These are phyloP conservation scores for Phoronis australis DNA, from an alignment of 2,888 invertebrate genomes.

Conservation along the genomic window DNA sequence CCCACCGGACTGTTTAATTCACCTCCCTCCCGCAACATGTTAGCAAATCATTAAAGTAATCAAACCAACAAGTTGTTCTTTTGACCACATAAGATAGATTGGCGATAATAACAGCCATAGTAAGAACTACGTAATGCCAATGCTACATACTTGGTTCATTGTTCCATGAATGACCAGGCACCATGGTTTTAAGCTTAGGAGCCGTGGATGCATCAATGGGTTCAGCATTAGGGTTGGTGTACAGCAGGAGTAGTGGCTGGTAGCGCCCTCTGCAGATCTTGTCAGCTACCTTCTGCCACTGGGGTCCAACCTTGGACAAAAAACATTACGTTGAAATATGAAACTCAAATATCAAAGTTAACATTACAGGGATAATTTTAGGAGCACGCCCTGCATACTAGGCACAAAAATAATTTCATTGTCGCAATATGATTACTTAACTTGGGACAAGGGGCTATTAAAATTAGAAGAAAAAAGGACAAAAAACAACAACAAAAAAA, in stretches of 20 bases:
- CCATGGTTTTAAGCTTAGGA: conserved; percentile 40
- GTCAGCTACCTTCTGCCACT: conserved; percentile 92
- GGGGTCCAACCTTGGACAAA: conserved; percentile 66
- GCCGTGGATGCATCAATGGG: conserved; percentile 52
- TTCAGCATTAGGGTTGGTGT: conserved; percentile 65
- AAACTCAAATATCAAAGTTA: background rate
- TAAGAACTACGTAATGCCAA: too few relatives aligned
- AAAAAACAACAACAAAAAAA: conserved; percentile 6
- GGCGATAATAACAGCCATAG: too few relatives aligned
- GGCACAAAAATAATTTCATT: too few relatives aligned
- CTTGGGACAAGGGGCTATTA: too few relatives aligned
- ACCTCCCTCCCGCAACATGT: background rate
- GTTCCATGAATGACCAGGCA: conserved; percentile 32
- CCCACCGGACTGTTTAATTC: background rate
- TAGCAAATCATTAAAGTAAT: background rate
- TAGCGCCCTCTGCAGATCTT: conserved; percentile 87
- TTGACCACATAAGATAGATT: too few relatives aligned
- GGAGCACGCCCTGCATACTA: too few relatives aligned
- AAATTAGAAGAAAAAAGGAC: too few relatives aligned
- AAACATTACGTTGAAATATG: conserved; percentile 1
- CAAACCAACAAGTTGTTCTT: background rate
- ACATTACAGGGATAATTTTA: too few relatives aligned
- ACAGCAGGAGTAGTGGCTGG: conserved; percentile 82
- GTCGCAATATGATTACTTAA: too few relatives aligned
- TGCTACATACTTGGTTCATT: conserved; percentile 2